phyloP scores from a whole-genome alignment of 2,888 invertebrate species.

The Amphipyra tragopoginis region DNA sequence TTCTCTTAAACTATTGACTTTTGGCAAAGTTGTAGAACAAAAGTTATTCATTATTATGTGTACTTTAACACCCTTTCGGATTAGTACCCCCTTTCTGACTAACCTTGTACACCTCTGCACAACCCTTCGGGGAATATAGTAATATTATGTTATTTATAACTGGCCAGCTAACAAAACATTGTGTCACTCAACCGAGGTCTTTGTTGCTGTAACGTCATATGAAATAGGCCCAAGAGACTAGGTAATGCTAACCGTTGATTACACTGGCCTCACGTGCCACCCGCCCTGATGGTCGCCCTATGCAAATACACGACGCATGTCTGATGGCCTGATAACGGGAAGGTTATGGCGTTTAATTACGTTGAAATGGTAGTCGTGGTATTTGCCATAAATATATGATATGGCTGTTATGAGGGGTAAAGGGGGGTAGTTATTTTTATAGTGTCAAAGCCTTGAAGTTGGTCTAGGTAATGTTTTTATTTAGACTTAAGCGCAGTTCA shows the following conservation, averaged over 20 bases:
- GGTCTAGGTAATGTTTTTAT: constrained; percentile 1
- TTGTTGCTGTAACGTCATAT: constrained; percentile 54
- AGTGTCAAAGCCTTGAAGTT: neutral
- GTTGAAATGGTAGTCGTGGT: constrained; percentile 43
- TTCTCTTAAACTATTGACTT: too few species aligned
- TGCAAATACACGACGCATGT: constrained; percentile 63
- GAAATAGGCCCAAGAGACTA: constrained; percentile 56
- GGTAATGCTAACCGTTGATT: constrained; percentile 59
- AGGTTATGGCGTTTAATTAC: constrained; percentile 57
- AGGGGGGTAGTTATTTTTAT: constrained; percentile 1
- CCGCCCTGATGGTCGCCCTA: constrained; percentile 47
- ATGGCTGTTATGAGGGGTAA: constrained; percentile 15
- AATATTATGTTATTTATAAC: too few species aligned
- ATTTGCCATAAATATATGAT: constrained; percentile 40
- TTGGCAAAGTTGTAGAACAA: too few species aligned
- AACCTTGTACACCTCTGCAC: too few species aligned
- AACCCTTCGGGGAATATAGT: too few species aligned
- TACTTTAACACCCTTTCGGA: too few species aligned
- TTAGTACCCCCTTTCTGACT: too few species aligned
- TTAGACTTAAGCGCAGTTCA: neutral
- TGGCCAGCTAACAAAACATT: neutral
- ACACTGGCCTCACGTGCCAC: constrained; percentile 53
- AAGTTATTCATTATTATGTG: too few species aligned
- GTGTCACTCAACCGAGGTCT: constrained; percentile 42
- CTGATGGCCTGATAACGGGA: constrained; percentile 48